Percentiles rank a stretch among this genome's conserved stretches.
Conservation (phyloP, 2,113 vertebrate species). For the Tenebrosternarchus preto region DNA sequence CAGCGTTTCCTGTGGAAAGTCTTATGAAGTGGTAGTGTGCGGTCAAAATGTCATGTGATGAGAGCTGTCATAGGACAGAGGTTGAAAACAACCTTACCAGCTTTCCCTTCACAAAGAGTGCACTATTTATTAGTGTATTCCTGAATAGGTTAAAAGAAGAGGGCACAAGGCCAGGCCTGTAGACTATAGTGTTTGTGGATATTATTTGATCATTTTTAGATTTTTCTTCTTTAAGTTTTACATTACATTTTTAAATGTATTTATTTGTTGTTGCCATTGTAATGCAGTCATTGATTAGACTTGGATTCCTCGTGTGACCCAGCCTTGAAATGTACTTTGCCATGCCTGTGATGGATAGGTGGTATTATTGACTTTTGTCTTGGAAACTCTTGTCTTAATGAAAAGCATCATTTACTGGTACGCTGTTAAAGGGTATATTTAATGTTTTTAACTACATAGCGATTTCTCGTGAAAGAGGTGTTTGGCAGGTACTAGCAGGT, state of each 20-base stretch:
- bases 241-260: neutral
- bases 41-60: constrained; percentile 31
- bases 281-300: neutral
- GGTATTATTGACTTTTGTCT: constrained; percentile 55
- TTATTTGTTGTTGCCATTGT: neutral
- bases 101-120: neutral
- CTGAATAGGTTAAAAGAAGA: neutral
- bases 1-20: constrained; percentile 52
- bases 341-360: constrained; percentile 45
- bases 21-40: constrained; percentile 13
- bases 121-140: neutral
- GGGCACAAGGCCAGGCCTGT: neutral
- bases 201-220: neutral
- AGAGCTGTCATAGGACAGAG: neutral
- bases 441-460: too few species aligned
- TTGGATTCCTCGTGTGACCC: constrained; percentile 42
- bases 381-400: constrained; percentile 48
- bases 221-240: too few species aligned
- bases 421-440: neutral
- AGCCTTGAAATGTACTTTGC: constrained; percentile 47
- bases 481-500: too few species aligned
- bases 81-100: neutral
- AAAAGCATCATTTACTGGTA: neutral
- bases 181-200: neutral
- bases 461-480: too few species aligned